A percentile compares a stretch with the other conserved stretches of the same genome.
Evolutionary conservation across 2,888 invertebrate genomes (phyloP).

Genomic region (Silvanus unidentatus): DNA sequence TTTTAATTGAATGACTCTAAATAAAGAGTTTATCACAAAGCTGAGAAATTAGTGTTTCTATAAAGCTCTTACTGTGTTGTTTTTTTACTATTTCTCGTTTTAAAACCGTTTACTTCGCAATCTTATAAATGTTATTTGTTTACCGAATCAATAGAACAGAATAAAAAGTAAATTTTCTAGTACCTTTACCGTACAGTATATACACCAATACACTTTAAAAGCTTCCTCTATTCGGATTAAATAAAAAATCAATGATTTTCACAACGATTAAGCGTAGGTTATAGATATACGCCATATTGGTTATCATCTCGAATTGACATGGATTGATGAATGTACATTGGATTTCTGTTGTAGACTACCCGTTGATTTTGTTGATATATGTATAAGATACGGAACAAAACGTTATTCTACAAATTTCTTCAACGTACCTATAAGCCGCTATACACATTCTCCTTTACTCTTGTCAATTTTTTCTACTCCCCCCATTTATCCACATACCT

Average conservation of each 20-base stretch:
- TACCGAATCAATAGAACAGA: no score
- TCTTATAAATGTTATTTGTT: not conserved
- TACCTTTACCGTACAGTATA: no score
- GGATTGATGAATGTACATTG: conserved; percentile 36
- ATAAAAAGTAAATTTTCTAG: no score
- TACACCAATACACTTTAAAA: no score
- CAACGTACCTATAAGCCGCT: conserved; percentile 14
- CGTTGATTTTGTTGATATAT: conserved; percentile 16
- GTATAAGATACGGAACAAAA: conserved; percentile 11
- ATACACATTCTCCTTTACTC: no score
- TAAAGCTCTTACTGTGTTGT: conserved; percentile 7
- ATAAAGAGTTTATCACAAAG: conserved; percentile 11
- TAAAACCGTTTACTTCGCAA: conserved; percentile 8
- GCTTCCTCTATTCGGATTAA: not conserved
- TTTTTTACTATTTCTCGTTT: conserved; percentile 1
- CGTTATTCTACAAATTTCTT: conserved; percentile 18
- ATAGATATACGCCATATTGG: conserved; percentile 39
- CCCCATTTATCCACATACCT: no score
- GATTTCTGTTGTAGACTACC: conserved; percentile 20
- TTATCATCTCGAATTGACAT: conserved; percentile 38
- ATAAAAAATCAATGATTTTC: conserved; percentile 1
- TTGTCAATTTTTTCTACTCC: conserved; percentile 20
- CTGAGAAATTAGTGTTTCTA: conserved; percentile 15
- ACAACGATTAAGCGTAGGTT: conserved; percentile 31
- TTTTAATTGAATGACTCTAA: conserved; percentile 18